Conservation (phyloP, 2,888 invertebrate species). For the Apamea anceps region DNA sequence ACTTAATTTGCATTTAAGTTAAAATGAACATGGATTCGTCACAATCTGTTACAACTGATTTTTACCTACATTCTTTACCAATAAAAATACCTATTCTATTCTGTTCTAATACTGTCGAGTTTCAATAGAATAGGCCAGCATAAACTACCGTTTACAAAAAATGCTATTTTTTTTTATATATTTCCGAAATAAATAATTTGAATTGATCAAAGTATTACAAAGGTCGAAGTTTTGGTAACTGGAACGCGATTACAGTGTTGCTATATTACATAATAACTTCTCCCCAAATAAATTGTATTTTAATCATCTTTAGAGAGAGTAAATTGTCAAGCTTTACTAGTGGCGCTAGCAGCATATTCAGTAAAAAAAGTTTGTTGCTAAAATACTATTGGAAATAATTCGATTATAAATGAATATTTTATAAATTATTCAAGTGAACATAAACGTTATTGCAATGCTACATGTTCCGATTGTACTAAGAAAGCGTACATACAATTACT, state of each 20-base stretch:
- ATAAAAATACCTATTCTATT: neutral
- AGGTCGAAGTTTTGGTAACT: neutral
- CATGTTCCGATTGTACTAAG: neutral
- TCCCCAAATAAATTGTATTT: neutral
- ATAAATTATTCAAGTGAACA: neutral
- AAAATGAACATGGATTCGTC: neutral
- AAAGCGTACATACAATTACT: neutral
- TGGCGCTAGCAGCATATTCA: too few species aligned
- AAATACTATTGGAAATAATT: too few species aligned
- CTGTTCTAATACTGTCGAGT: neutral
- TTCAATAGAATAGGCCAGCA: neutral
- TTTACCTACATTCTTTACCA: neutral
- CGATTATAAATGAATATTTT: neutral
- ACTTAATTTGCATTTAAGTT: neutral
- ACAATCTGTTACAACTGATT: neutral
- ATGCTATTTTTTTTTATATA: neutral
- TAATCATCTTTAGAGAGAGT: too few species aligned
- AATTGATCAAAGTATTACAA: neutral
- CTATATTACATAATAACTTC: neutral
- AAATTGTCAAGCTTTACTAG: constrained; percentile 2
- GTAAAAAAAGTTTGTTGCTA: neutral
- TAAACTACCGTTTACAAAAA: neutral
- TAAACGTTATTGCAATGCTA: neutral
- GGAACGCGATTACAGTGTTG: constrained; percentile 36
- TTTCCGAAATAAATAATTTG: neutral